Base-by-base conservation (phyloP, 1,140 invertebrate species). In the Drosophila equinoxialis region DNA sequence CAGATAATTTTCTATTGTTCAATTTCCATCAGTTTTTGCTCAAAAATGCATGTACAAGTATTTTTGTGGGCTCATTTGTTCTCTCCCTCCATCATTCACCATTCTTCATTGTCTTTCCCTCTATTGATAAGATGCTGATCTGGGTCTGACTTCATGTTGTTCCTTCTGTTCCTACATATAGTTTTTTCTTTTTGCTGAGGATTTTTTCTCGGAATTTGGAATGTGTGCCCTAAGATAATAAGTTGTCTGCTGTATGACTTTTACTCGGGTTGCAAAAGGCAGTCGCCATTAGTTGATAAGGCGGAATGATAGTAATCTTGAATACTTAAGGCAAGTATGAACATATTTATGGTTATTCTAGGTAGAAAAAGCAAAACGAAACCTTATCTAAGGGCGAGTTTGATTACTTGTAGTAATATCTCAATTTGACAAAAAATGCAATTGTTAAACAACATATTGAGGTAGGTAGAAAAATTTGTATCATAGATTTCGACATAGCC, bases 51-150 rank as follows among this genome's bases (percentile, higher is more conserved):
- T 51, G 45, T 51, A 51, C 45, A 64, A 66, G 42, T 60, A 64
- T 77, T 74, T 80, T 80, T 80, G 63, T 55, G 71, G 65, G 26
- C 74, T 80, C 71, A 78, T 81, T 71, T 85, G 80, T 70, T 74
- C 62, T 61, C 23, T 61, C 23, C 66, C 13, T 68, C 20, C 61
- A 14, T 45, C 61, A 37, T 37, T 11, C 8, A 37, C 3, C 35
- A 10, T 10, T 37, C 5, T 37, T 11, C 35, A 35, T 77, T 70
- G 67, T 77, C 33, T 51, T 26, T 30, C 0, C 11, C 41, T 58
- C 64, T 63, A 51, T 68, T 77, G 80, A 83, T 83, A 83, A 83
- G 71, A 68, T 69, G 58, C 8, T 54, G 71, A 23, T 63, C 73
- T 65, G 33, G 33, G 13, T 30, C 42, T 41, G 37, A 45, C 61